Percentiles rank a stretch among this genome's conserved stretches.
Conservation (phyloP, 2,113 vertebrate species). For the Nymphicus hollandicus region DNA sequence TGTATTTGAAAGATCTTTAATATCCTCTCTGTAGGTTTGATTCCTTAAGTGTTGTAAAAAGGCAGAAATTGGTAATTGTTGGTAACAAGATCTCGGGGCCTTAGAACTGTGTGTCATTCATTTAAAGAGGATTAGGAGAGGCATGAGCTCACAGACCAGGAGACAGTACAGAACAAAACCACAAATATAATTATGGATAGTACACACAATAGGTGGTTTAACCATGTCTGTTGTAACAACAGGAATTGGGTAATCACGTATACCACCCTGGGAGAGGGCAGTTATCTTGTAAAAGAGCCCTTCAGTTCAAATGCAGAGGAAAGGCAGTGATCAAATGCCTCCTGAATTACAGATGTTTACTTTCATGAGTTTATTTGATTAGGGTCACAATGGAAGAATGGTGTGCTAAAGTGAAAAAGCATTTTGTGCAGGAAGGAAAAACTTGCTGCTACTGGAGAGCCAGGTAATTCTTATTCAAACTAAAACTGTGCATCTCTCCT, state of each 20-base stretch:
- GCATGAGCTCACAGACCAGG: conserved; percentile 76
- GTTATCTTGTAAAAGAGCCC: conserved; percentile 44
- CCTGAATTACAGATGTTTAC: conserved; percentile 70
- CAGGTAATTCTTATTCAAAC: conserved; percentile 72
- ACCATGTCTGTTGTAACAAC: conserved; percentile 74
- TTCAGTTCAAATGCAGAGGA: conserved; percentile 44
- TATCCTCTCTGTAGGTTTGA: conserved; percentile 55
- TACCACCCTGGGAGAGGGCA: conserved; percentile 66
- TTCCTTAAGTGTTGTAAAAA: conserved; percentile 73
- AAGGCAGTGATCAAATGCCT: conserved; percentile 59
- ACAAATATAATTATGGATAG: conserved; percentile 82
- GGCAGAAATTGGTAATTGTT: conserved; percentile 72
- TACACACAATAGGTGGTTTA: conserved; percentile 83
- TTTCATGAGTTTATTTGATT: conserved; percentile 68
- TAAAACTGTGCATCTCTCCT: conserved; percentile 46
- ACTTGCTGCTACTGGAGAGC: conserved; percentile 51
- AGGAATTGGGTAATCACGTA: conserved; percentile 65
- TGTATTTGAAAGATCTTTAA: conserved; percentile 44
- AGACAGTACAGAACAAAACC: conserved; percentile 75
- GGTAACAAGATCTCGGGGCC: conserved; percentile 70
- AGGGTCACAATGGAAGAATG: conserved; percentile 56
- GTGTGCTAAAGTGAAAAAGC: conserved; percentile 40
- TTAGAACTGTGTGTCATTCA: conserved; percentile 71
- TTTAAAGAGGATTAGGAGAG: conserved; percentile 77
- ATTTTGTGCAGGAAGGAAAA: conserved; percentile 45